Evolutionary conservation across 2,797 vertebrate species (phyloP).

Genomic region (Austrolebias charrua): DNA sequence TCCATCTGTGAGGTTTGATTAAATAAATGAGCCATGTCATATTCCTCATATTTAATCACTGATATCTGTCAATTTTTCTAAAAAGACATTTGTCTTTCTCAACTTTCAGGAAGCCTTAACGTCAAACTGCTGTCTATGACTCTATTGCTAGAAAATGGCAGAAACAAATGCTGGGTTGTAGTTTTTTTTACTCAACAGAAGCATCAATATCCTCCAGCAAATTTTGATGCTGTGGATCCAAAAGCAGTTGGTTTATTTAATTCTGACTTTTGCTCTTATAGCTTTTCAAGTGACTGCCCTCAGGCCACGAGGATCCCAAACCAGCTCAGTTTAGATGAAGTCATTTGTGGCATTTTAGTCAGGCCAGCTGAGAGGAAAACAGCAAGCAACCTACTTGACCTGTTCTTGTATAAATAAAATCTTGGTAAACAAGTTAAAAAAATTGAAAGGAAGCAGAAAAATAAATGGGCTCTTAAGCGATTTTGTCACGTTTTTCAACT

Average conservation of each 20-base stretch:
- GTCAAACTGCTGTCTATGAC: neutral
- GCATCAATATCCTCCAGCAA: too few species aligned
- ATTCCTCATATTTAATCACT: neutral
- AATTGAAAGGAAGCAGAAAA: neutral
- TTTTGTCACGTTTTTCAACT: neutral
- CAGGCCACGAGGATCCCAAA: too few species aligned
- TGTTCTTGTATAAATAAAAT: neutral
- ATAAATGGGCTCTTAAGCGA: neutral
- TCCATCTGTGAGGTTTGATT: neutral
- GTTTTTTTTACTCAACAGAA: too few species aligned
- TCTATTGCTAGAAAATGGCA: neutral
- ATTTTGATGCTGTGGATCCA: too few species aligned
- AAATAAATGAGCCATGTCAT: neutral
- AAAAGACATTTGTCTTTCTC: neutral
- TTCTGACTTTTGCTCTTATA: too few species aligned
- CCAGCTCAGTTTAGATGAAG: too few species aligned
- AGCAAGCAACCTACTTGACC: conserved; percentile 4
- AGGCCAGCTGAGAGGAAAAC: too few species aligned
- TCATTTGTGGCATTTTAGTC: too few species aligned
- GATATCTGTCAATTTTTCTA: neutral
- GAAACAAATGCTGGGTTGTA: neutral
- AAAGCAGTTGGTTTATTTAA: too few species aligned
- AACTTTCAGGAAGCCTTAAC: neutral
- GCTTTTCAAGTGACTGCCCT: too few species aligned
- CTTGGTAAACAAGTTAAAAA: conserved; percentile 7